Evolutionary conservation across 37 sponge, comb jelly and placozoan species (phyloP), one percentile per base, ranked within the genome.

Genomic region (Theonella swinhoei): DNA sequence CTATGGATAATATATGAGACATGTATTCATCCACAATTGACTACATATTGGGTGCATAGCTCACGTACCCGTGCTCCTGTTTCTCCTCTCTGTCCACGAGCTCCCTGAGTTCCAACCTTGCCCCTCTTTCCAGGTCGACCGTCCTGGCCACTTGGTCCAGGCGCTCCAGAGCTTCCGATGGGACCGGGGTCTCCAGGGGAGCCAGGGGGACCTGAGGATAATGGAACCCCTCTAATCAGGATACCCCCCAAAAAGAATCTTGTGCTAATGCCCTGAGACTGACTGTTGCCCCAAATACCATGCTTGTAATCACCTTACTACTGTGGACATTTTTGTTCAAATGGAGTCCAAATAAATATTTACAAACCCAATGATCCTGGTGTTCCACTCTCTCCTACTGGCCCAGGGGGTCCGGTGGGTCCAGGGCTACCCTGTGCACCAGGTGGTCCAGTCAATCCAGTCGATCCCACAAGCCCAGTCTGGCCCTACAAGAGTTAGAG

Each of bases 81-180:
- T 14, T 8, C 33, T 3, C 86, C 79, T 58, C 35, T 62, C 22
- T 42, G 37, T n/a, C 68, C 80, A 67, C 35, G 69, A 4, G 41
- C 11, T 42, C 80, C 68, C 3, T 39, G 28, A 19, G 22, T 14
- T 71, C 86, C 86, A 3, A 23, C 35, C 20, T 32, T 24, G 11
- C 84, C 84, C 4, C 25, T 25, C 25, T 63, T n/a, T 39, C 90
- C 91, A 23, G 83, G 17, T 25, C 60, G 73, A 40, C 91, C 91
- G n/a, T 62, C 3, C 20, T 70, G 80, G 29, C 91, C 91, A n/a
- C 24, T 4, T 32, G 60, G 33, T 42, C 82, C 82, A 34, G 35
- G 39, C 20, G 29, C 9, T 23, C 82, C 82, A 0, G 64, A 22
- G 22, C 22, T 25, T 69, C 88, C 88, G 17, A 43, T 1, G 9